These are phyloP conservation scores for Macrosteles quadrilineatus DNA, from an alignment of 1,140 invertebrate genomes.

Conservation along the genomic window DNA sequence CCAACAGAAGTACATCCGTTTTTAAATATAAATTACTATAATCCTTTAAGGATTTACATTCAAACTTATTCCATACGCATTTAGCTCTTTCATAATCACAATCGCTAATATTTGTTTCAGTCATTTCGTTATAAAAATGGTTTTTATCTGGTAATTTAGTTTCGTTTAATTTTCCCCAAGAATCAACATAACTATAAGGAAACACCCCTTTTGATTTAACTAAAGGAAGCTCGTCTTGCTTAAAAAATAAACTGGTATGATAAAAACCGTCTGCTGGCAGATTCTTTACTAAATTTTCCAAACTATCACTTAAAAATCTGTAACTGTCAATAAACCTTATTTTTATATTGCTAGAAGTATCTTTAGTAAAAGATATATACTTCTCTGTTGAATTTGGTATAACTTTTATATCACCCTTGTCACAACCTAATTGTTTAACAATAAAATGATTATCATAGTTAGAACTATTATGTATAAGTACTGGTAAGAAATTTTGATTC, in stretches of 20 bases:
- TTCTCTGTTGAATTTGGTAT: neutral
- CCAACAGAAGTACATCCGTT: neutral
- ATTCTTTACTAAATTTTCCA: neutral
- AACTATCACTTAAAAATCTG: neutral
- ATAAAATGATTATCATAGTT: neutral
- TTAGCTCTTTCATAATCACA: neutral
- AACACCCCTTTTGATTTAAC: neutral
- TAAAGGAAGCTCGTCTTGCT: neutral
- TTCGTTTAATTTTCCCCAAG: neutral
- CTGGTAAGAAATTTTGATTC: neutral
- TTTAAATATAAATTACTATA: neutral
- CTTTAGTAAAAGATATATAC: neutral
- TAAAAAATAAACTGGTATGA: neutral
- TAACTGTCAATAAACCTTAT: neutral
- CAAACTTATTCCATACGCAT: neutral
- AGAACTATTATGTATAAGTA: neutral
- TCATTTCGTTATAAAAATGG: neutral
- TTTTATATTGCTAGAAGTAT: neutral
- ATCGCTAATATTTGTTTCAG: neutral
- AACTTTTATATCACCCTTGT: neutral
- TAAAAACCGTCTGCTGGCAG: neutral
- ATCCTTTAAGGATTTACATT: neutral
- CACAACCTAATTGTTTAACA: neutral
- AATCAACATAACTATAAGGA: neutral
- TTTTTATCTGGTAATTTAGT: neutral